A percentile compares a stretch with the other conserved stretches of the same genome.
phyloP scores from a whole-genome alignment of 2,888 invertebrate species.

The Poecilobothrus nobilitatus region DNA sequence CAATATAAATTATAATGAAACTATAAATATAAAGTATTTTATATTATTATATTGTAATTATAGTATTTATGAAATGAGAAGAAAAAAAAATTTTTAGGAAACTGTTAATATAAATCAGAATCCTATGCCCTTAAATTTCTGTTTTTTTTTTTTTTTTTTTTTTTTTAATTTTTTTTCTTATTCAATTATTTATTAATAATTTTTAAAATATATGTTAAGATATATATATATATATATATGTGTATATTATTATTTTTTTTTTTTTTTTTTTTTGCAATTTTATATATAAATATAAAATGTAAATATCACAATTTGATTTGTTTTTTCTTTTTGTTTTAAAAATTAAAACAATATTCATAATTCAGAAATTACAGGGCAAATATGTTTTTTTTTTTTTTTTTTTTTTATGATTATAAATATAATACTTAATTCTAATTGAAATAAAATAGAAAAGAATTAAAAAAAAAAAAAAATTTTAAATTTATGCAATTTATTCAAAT shows the following conservation, averaged over 20 bases:
- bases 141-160: too few species aligned
- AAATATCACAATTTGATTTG: slow-evolving; percentile 1
- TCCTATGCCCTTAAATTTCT: neutral
- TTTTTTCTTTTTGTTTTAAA: neutral
- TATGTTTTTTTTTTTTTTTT: too few species aligned
- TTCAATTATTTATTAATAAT: neutral
- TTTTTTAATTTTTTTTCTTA: too few species aligned
- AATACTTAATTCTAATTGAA: neutral
- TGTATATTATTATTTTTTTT: neutral
- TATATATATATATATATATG: too few species aligned
- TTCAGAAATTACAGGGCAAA: neutral
- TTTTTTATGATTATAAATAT: neutral
- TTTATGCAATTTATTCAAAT: neutral
- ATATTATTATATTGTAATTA: too few species aligned
- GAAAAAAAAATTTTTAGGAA: neutral
- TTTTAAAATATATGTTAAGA: neutral
- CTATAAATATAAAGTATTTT: too few species aligned
- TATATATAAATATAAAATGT: neutral
- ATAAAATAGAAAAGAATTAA: neutral
- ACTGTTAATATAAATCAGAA: neutral
- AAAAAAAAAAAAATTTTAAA: too few species aligned
- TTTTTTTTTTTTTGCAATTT: neutral
- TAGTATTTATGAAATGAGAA: too few species aligned
- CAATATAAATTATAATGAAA: too few species aligned
- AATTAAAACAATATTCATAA: neutral